These are phyloP conservation scores for Cyprinodon diabolis DNA, from an alignment of 2,797 vertebrate genomes.

Conservation along the genomic window DNA sequence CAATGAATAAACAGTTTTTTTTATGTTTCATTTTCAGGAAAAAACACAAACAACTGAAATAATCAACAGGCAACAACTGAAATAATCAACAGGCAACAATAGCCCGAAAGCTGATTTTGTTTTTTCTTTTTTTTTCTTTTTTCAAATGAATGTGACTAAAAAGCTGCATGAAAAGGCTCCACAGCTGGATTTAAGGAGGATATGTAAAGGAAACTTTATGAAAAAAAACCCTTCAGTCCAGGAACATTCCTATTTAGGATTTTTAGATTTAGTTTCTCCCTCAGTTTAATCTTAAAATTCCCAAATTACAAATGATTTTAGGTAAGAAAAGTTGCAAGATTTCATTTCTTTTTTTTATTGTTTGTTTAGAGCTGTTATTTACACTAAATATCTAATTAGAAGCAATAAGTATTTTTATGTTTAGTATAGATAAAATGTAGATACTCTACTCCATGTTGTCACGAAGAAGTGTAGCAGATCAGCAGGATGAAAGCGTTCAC, in stretches of 20 bases:
- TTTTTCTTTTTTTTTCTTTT: neutral
- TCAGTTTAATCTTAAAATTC: too few species aligned
- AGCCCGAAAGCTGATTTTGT: neutral
- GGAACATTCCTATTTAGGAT: neutral
- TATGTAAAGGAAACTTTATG: too few species aligned
- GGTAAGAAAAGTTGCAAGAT: too few species aligned
- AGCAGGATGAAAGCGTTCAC: conserved; percentile 24
- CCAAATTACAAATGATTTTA: too few species aligned
- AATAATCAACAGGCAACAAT: neutral
- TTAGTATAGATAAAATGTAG: neutral
- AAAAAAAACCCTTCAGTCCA: neutral
- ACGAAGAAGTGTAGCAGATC: conserved; percentile 9
- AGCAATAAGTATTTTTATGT: neutral
- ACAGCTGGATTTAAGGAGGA: neutral
- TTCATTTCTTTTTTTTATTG: too few species aligned
- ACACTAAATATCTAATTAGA: too few species aligned
- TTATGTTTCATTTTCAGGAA: neutral
- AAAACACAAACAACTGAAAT: neutral
- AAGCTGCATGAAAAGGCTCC: neutral
- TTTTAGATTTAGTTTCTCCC: neutral
- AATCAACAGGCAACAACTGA: neutral
- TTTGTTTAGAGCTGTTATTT: too few species aligned
- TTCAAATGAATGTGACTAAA: neutral
- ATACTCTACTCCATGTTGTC: conserved; percentile 17
- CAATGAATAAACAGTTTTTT: neutral